Percentiles rank a stretch among this genome's conserved stretches.
phyloP scores from a whole-genome alignment of 2,113 vertebrate genomes.

The Odobenus rosmarus region DNA sequence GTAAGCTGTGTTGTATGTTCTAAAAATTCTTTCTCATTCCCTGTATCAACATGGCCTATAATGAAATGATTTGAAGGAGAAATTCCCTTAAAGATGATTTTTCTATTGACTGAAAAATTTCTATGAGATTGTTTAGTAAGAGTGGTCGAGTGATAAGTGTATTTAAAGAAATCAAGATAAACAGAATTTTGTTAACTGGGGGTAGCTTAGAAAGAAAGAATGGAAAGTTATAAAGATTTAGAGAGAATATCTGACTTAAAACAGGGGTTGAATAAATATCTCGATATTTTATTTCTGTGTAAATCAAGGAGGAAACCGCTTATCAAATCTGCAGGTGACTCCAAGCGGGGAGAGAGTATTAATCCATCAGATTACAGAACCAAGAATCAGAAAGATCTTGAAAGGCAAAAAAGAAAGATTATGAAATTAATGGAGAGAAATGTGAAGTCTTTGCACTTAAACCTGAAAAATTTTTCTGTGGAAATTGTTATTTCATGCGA shows the following conservation, averaged over 20 bases:
- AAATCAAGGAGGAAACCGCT: background rate
- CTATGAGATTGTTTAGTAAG: background rate
- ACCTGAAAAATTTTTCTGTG: background rate
- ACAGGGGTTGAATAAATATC: background rate
- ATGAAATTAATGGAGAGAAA: constrained; percentile 1
- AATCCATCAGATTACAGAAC: background rate
- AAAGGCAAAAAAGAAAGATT: background rate
- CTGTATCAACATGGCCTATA: background rate
- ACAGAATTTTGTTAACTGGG: background rate
- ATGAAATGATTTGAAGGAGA: background rate
- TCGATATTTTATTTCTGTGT: background rate
- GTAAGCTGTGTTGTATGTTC: background rate
- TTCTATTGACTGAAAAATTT: background rate
- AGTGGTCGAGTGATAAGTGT: background rate
- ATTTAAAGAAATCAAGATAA: constrained; percentile 27
- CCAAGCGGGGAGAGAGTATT: background rate
- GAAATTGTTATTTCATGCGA: background rate
- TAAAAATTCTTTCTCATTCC: background rate
- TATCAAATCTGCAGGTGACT: background rate
- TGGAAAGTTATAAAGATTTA: background rate
- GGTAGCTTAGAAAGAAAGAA: background rate
- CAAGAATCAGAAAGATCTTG: background rate
- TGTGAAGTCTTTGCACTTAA: background rate
- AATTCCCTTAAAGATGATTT: background rate
- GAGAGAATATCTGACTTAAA: background rate